Evolutionary conservation across 2,888 invertebrate species (phyloP).

Genomic region (Nymphalis polychloros): DNA sequence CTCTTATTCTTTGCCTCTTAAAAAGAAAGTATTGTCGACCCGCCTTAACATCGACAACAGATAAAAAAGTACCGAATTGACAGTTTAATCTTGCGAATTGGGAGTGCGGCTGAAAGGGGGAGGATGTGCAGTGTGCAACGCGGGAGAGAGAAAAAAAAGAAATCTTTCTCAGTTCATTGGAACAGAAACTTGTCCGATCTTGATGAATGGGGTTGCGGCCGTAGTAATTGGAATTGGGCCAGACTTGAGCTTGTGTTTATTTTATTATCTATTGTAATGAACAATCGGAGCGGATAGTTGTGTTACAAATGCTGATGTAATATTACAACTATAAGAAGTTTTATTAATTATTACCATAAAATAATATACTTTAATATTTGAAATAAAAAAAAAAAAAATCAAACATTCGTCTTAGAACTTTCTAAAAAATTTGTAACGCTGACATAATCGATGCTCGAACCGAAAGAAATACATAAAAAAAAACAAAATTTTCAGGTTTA

Average conservation of each 20-base stretch:
- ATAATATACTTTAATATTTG: too few species aligned
- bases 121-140: constrained; percentile 37
- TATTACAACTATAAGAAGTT: too few species aligned
- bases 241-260: constrained; percentile 34
- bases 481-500: too few species aligned
- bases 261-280: constrained; percentile 36
- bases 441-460: too few species aligned
- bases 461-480: too few species aligned
- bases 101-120: constrained; percentile 45
- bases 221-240: constrained; percentile 43
- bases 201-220: constrained; percentile 41
- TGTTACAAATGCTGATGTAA: not conserved
- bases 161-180: constrained; percentile 43
- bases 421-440: too few species aligned
- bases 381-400: too few species aligned
- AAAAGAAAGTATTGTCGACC: constrained; percentile 26
- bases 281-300: constrained; percentile 10
- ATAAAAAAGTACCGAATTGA: constrained; percentile 66
- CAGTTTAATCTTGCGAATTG: constrained; percentile 72
- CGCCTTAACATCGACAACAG: constrained; percentile 47
- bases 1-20: constrained; percentile 10
- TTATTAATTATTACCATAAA: not conserved
- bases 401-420: too few species aligned
- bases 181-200: constrained; percentile 42
- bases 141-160: constrained; percentile 37